Base-by-base conservation (phyloP, 2,888 invertebrate species). In the Callimorpha dominula region DNA sequence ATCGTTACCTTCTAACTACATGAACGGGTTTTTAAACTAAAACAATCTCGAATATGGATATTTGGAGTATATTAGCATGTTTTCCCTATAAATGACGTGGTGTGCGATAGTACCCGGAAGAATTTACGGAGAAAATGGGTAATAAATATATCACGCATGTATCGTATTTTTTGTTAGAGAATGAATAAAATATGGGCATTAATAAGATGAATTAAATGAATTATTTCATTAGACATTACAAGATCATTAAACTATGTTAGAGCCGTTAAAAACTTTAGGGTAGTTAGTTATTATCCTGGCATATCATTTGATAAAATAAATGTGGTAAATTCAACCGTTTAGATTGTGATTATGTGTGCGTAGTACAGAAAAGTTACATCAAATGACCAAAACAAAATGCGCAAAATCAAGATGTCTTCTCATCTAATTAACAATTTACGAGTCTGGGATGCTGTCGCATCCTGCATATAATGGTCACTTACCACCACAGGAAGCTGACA, bases 321-420 rank as follows among this genome's bases (percentile, higher is more conserved):
- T 42, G 63, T 43, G 3, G 43, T 9, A 42, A 43, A 8, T 8
- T 43, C 8, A 43, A 43, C 8, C 8, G 43, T 8, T 43, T 43
- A 43, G 43, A 8, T 43, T n/a, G n/a, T n/a, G n/a, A n/a, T n/a
- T 62, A 15, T 62, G 20, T 65, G n/a, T 20, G 49, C 57, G 31
- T 11, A 40, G 66, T 70, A 20, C 43, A 20, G 66, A 42, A 46
- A 72, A 75, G 71, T 62, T 60, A 73, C 66, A 76, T 57, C 52
- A 73, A 78, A 81, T 79, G 83, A 87, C 76, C 86, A 85, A 85
- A 88, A 89, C 85, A 88, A 86, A 84, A 81, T 89, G 85, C 85
- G 89, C 85, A 86, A 86, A 90, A 88, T 84, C 88, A 89, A 90
- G 87, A 90, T 89, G 89, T 90, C 88, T 79, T 86, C 88, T 83